These are phyloP conservation scores for Poicephalus meyeri DNA, from an alignment of 2,113 vertebrate species.

Conservation along the genomic window DNA sequence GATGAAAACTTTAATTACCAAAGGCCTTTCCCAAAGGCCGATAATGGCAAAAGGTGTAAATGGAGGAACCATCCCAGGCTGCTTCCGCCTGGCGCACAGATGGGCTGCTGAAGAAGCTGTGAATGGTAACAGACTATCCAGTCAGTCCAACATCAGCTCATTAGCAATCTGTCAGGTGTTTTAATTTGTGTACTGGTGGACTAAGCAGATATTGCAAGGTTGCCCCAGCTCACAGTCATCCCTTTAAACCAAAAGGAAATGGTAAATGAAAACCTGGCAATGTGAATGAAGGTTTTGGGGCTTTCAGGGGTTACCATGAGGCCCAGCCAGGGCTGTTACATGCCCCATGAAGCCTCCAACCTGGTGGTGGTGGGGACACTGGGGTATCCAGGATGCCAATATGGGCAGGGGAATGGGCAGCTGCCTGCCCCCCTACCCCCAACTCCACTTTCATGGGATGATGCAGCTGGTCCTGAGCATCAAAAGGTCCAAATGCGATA, in stretches of 20 bases:
- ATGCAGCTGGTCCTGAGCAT: accelerated
- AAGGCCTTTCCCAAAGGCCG: slow-evolving; percentile 75
- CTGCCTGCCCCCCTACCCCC: background rate
- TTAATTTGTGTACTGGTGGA: slow-evolving; percentile 76
- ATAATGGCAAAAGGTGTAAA: slow-evolving; percentile 78
- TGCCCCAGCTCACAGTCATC: background rate
- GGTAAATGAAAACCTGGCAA: background rate
- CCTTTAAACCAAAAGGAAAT: slow-evolving; percentile 56
- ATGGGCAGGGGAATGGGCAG: background rate
- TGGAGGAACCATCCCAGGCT: slow-evolving; percentile 70
- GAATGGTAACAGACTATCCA: slow-evolving; percentile 83
- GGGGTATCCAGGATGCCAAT: too few species aligned
- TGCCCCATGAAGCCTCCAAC: background rate
- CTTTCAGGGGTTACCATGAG: background rate
- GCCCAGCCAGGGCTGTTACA: background rate
- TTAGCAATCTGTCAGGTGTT: slow-evolving; percentile 87
- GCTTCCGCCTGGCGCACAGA: slow-evolving; percentile 68
- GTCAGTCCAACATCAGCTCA: slow-evolving; percentile 83
- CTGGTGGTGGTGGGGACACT: background rate
- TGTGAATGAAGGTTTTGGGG: background rate
- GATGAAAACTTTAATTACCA: slow-evolving; percentile 87
- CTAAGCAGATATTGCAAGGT: slow-evolving; percentile 64
- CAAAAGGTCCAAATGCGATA: background rate
- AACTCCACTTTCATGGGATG: background rate
- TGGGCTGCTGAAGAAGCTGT: slow-evolving; percentile 85